Conservation (phyloP, 2,113 vertebrate species). For the Ciconia stormi region DNA sequence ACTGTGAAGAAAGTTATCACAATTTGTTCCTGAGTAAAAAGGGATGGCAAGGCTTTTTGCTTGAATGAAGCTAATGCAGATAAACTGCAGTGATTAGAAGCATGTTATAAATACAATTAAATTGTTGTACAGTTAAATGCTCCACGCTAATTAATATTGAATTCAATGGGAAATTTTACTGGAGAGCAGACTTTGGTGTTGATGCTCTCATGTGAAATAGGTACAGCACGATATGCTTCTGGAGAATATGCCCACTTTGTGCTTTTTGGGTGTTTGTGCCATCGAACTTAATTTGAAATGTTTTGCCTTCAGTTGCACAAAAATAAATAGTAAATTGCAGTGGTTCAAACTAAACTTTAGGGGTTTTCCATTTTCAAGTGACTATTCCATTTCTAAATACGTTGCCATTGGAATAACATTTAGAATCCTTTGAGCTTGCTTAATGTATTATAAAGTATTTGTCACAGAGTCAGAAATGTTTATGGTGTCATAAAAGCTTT, state of each 20-base stretch:
- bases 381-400: not conserved
- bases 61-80: not conserved
- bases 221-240: not conserved
- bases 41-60: not conserved
- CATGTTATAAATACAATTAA: not conserved
- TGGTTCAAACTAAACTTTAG: not conserved
- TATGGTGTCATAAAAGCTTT: slow-evolving; percentile 44
- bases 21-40: not conserved
- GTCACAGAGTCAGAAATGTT: slow-evolving; percentile 36
- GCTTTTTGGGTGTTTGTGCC: not conserved
- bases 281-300: not conserved
- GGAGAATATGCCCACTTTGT: not conserved
- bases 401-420: not conserved
- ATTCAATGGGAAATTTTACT: not conserved
- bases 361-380: not conserved
- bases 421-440: not conserved
- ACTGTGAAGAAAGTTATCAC: not conserved
- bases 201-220: not conserved
- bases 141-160: not conserved
- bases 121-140: not conserved
- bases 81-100: not conserved
- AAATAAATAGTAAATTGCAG: not conserved
- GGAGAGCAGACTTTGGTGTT: not conserved
- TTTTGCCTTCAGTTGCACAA: not conserved
- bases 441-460: slow-evolving; percentile 33